Evolutionary conservation across 2,888 invertebrate species (phyloP).

Genomic region (Netelia fuscicornis): DNA sequence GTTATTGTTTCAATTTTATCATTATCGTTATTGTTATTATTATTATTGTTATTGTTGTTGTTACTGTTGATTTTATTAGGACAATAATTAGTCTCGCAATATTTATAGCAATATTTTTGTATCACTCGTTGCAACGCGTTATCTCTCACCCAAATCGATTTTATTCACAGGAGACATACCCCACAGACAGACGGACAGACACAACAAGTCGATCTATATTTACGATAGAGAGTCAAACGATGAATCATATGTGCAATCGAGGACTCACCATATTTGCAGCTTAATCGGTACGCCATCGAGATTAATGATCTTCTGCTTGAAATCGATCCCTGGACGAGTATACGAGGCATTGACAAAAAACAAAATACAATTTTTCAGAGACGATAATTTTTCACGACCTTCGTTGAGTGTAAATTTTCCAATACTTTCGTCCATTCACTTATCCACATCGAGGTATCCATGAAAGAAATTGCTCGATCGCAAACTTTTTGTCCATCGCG

Average conservation of each 20-base stretch:
- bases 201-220: conserved; percentile 47
- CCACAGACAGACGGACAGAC: conserved; percentile 19
- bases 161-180: conserved; percentile 30
- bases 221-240: conserved; percentile 29
- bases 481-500: no score
- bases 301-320: conserved; percentile 95
- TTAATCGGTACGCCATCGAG: conserved; percentile 94
- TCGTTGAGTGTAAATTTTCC: background rate
- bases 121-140: conserved; percentile 47
- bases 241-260: conserved; percentile 7
- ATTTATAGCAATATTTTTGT: conserved; percentile 13
- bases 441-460: no score
- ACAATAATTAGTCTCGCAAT: background rate
- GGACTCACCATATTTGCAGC: conserved; percentile 89
- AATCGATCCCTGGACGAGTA: conserved; percentile 91
- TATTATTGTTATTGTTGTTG: background rate
- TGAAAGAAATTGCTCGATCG: no score
- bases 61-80: background rate
- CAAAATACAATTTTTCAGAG: background rate
- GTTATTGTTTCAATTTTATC: background rate
- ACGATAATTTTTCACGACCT: no score
- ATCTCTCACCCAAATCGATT: conserved; percentile 64
- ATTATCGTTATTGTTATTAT: conserved; percentile 1
- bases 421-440: background rate
- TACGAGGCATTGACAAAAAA: conserved; percentile 13